Evolutionary conservation across 1,140 invertebrate genomes (phyloP), one percentile per base, ranked within the genome.

Genomic region (Sipha flava): DNA sequence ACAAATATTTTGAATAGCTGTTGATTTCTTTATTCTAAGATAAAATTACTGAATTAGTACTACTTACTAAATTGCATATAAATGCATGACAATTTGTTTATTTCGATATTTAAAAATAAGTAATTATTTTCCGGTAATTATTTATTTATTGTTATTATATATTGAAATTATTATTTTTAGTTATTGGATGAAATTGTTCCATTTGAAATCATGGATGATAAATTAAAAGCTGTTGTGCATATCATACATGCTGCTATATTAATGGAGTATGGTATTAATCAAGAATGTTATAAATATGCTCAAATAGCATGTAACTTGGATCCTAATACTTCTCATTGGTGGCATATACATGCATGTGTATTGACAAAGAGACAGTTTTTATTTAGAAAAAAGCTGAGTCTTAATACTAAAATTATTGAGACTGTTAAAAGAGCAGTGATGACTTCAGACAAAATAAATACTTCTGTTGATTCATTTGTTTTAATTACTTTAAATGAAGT

Each of bases 101-200:
- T n/a, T n/a, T n/a, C n/a, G n/a, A n/a, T n/a, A n/a, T n/a, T n/a
- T n/a, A n/a, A n/a, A n/a, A n/a, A n/a, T n/a, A n/a, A n/a, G n/a
- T n/a, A n/a, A n/a, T n/a, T n/a, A n/a, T n/a, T n/a, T n/a, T n/a
- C n/a, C n/a, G n/a, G 0, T 12, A 54, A 54, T 66, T 59, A 4
- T n/a, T 23, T 31, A 59, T 59, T 59, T 66, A 37, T 43, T 21
- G 7, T 66, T 18, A 7, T 34, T 34, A 5, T 18, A 26, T 5
- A n/a, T 6, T 12, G 21, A 66, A 66, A 18, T 64, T 37, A 10
- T 40, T 34, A n/a, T 73, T 73, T 52, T 52, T 4, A 77, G 73
- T 54, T 77, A 26, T 16, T 77, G 37, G 18, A 57, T 40, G 73
- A 77, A 18, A 77, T 77, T n/a, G 52, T 77, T 59, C 34, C 52